Evolutionary conservation across 2,797 vertebrate species (phyloP).

Genomic region (Anableps anableps): DNA sequence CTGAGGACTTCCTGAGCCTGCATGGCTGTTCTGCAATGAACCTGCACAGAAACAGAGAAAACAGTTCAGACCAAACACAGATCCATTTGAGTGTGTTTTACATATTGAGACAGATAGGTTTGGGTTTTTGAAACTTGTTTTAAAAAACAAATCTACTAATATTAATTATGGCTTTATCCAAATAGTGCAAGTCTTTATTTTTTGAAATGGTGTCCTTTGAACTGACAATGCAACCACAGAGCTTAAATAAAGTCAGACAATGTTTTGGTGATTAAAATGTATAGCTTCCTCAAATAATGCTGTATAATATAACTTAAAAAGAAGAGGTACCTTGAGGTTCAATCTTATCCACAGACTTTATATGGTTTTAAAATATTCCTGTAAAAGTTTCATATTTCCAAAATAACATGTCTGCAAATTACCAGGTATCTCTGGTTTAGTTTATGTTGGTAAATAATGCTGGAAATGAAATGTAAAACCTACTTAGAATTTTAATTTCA

Average conservation of each 20-base stretch:
- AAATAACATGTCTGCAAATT: neutral
- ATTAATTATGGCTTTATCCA: neutral
- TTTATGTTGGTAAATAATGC: neutral
- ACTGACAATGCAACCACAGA: neutral
- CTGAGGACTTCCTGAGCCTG: constrained; percentile 92
- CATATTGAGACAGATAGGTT: neutral
- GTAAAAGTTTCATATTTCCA: neutral
- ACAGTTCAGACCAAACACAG: neutral
- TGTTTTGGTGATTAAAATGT: neutral
- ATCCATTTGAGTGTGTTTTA: neutral
- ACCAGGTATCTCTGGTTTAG: neutral
- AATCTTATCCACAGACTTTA: too few relatives aligned
- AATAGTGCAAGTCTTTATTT: neutral
- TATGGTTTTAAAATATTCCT: neutral
- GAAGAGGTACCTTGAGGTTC: neutral
- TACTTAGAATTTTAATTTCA: neutral
- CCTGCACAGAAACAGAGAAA: constrained; percentile 27
- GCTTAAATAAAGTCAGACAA: neutral
- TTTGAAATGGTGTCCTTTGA: neutral
- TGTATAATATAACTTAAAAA: neutral
- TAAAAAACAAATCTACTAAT: neutral
- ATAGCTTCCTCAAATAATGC: neutral
- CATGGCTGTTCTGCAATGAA: constrained; percentile 63
- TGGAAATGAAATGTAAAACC: neutral
- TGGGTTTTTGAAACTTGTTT: neutral